Base-by-base conservation (phyloP, 2,888 invertebrate species). In the Heliconius aoede region DNA sequence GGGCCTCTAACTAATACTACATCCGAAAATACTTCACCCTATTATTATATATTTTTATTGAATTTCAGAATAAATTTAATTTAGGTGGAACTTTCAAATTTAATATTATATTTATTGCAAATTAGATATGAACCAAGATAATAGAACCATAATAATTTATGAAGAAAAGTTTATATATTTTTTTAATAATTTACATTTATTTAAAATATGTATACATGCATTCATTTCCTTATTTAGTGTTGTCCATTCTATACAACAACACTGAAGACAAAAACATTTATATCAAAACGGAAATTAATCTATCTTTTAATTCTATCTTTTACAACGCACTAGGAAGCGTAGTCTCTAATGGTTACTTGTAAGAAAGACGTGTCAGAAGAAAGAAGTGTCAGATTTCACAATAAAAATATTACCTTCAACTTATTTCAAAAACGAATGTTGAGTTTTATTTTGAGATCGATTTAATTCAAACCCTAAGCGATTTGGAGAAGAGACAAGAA, bases 1-100 rank as follows among this genome's bases (percentile, higher is more conserved):
- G 89, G 91, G 93, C 92, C 91, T 91, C 90, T 90, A 89, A 89
- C 91, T 93, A 91, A 93, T 92, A 91, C 90, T 89, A 92, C 89
- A 89, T 86, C 87, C 86, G 85, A 88, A 91, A 91, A 90, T 88
- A 87, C 89, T 87, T 88, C 86, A 87, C 86, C 86, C 86, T 87
- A 83, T 85, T 87, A 55, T 83, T 83, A 85, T 85, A 85, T 80
- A 82, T 84, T 85, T 87, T 88, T 86, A 86, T 80, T 73, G 72
- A 51, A 55, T 36, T 62, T 76, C n/a, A 32, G 24, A 55, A 24
- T 51, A 55, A 32, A 55, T 8, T 13, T 24, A 15, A 24, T 40
- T 40, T 24, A 8, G 24, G 1, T 65, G 40, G 15, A 11, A 51
- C 7, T 51, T 28, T 0, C 3, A 69, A 32, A 55, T 55, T 30